These are phyloP conservation scores for Pemphigus obesinymphae DNA, from an alignment of 1,140 invertebrate genomes.

Conservation along the genomic window DNA sequence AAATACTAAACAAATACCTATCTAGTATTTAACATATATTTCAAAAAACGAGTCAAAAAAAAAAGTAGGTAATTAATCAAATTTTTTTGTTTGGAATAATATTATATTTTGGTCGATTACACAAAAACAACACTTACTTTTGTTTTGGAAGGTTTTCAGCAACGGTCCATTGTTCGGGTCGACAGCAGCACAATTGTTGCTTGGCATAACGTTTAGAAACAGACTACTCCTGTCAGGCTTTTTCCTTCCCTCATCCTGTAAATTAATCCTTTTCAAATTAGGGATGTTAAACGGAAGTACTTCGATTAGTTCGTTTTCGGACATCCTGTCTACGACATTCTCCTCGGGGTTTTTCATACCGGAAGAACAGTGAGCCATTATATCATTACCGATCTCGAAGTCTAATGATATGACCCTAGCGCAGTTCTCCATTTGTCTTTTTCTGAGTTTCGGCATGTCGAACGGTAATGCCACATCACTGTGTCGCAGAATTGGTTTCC, in stretches of 20 bases:
- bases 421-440: conserved; percentile 52
- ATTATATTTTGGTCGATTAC: too few species aligned
- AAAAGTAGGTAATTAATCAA: too few species aligned
- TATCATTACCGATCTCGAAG: background rate
- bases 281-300: conserved; percentile 1
- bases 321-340: background rate
- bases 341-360: background rate
- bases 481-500: background rate
- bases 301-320: background rate
- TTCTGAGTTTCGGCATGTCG: conserved; percentile 80
- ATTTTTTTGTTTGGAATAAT: too few species aligned
- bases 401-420: background rate
- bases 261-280: background rate
- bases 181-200: background rate
- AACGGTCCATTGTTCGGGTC: background rate
- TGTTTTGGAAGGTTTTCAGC: conserved; percentile 1
- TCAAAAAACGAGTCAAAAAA: too few species aligned
- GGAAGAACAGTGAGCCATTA: background rate
- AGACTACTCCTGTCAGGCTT: conserved; percentile 19
- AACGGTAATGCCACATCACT: conserved; percentile 70
- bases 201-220: background rate
- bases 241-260: background rate
- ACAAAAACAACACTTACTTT: conserved; percentile 1
- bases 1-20: too few species aligned
- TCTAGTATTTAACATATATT: too few species aligned